phyloP scores from a whole-genome alignment of 2,888 invertebrate genomes.

The Ptilodon capucinus region DNA sequence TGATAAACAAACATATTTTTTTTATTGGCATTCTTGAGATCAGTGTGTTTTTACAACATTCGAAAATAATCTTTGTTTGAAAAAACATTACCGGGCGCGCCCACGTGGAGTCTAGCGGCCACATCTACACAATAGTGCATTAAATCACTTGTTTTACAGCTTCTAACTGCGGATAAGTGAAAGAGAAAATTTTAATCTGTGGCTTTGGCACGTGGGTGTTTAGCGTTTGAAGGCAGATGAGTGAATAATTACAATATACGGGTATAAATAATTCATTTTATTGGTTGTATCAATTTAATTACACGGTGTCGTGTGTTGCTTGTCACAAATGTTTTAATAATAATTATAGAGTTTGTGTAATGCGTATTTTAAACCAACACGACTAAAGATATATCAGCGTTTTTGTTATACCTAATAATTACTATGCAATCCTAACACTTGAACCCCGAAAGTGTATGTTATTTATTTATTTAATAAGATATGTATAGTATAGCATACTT shows the following conservation, averaged over 20 bases:
- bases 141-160: slow-evolving; percentile 41
- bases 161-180: slow-evolving; percentile 21
- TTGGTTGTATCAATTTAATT: slow-evolving; percentile 25
- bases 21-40: background rate
- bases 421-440: too few species aligned
- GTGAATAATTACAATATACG: slow-evolving; percentile 19
- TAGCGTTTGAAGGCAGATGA: slow-evolving; percentile 13
- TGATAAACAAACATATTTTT: background rate
- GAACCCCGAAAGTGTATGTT: too few species aligned
- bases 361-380: too few species aligned
- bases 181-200: slow-evolving; percentile 19
- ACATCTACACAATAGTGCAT: slow-evolving; percentile 40
- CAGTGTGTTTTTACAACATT: background rate
- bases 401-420: too few species aligned
- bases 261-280: slow-evolving; percentile 24
- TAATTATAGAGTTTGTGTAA: slow-evolving; percentile 16
- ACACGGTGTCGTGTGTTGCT: slow-evolving; percentile 12
- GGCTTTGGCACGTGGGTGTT: slow-evolving; percentile 26
- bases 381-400: too few species aligned
- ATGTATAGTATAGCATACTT: too few species aligned
- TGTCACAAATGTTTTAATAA: slow-evolving; percentile 13
- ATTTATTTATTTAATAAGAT: too few species aligned
- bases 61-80: slow-evolving; percentile 32
- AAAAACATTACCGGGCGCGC: slow-evolving; percentile 25
- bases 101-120: slow-evolving; percentile 18